Conservation (phyloP, 2,113 vertebrate species). For the Ancistrus triradiatus region DNA sequence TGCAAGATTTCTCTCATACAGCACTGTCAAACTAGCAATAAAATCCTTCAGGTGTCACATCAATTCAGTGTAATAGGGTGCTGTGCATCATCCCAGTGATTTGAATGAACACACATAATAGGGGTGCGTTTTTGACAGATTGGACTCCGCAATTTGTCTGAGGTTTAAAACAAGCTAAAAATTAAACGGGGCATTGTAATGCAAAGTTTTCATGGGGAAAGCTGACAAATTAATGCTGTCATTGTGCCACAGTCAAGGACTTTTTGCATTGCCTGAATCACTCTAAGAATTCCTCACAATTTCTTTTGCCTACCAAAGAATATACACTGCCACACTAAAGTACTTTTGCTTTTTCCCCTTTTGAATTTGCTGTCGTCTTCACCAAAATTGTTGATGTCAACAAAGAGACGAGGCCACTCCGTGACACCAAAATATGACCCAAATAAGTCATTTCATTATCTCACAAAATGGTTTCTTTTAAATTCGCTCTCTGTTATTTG, state of each 20-base stretch:
- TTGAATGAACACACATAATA: slow-evolving; percentile 19
- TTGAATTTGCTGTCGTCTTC: no score
- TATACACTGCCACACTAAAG: background rate
- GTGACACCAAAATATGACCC: background rate
- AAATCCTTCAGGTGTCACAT: slow-evolving; percentile 23
- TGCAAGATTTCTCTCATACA: slow-evolving; percentile 22
- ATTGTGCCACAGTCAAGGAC: background rate
- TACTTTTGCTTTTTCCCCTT: no score
- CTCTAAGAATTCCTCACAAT: background rate
- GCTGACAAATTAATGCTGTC: slow-evolving; percentile 15
- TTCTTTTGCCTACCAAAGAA: background rate
- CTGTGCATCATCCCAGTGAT: slow-evolving; percentile 11
- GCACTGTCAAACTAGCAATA: slow-evolving; percentile 30
- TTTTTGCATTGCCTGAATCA: background rate
- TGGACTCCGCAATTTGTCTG: slow-evolving; percentile 3
- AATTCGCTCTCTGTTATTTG: slow-evolving; percentile 11
- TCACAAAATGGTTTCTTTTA: slow-evolving; percentile 36
- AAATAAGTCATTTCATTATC: slow-evolving; percentile 15
- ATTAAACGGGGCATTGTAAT: slow-evolving; percentile 7
- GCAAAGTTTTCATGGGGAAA: background rate
- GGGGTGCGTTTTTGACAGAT: slow-evolving; percentile 9
- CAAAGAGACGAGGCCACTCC: background rate
- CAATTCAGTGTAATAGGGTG: slow-evolving; percentile 26
- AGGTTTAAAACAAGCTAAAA: slow-evolving; percentile 5
- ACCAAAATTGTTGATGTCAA: background rate